Base-by-base conservation (phyloP, 92 coral and sea anemone genomes). In the Umimayanthus kanabou region DNA sequence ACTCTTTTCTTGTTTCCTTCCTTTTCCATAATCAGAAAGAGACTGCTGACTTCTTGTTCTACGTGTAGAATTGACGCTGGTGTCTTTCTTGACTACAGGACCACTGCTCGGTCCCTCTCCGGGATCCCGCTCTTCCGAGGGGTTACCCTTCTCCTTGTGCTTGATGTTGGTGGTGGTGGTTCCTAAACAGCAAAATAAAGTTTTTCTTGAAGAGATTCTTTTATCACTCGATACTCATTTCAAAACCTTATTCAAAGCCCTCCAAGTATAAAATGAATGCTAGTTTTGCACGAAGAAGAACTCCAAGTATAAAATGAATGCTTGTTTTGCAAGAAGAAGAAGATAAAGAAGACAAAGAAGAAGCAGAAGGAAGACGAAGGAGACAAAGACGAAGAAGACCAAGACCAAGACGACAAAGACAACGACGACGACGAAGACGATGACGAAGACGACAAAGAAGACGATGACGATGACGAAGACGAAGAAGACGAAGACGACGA, bases 11-110 rank as follows among this genome's bases (percentile, higher is more conserved):
- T 64, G 53, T 39, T 80, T 80, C 29, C 29, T 57, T 33, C 42
- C 85, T 67, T 30, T 39, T 39, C 85, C 70, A 16, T 40, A 22
- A 47, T 20, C 53, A 2, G 55, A 14, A 20, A 23, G 45, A 22
- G 74, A 80, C 77, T 33, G 77, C 26, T 64, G 43, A 22, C 73
- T 80, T 39, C 85, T 80, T 37, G 73, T 80, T 37, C n/a, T 39
- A 0, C 85, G 85, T 30, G 85, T 11, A 26, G 85, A 43, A 61
- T 14, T 18, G 50, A 28, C 11, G 50, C 50, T 80, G 45, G 14
- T 23, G 40, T 80, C 28, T 37, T 80, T 80, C 23, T n/a, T 53
- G 23, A 30, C 45, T 22, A 40, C 39, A 29, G 76, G 76, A 33
- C 26, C 45, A 65, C 50, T 61, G 16, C 49, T 80, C 4, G 72